Base-by-base conservation (phyloP, 2,888 invertebrate genomes). In the Onchidella celtica region DNA sequence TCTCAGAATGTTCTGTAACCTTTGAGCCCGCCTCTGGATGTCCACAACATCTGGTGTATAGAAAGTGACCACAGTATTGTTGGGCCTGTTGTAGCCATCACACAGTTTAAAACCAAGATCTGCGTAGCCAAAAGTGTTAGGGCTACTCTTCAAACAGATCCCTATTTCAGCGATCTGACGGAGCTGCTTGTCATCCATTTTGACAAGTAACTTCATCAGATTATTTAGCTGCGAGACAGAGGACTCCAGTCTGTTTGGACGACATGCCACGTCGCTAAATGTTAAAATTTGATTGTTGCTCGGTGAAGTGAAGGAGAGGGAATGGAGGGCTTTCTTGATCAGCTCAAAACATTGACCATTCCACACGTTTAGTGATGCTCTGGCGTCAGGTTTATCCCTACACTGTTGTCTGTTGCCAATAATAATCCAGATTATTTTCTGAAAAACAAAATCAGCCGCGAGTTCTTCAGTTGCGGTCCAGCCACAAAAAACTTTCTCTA, bases 51-150 rank as follows among this genome's bases (percentile, higher is more conserved):
- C 76, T 1, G 89, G 87, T 0, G 82, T 79, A 69, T 89, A 88
- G 66, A 85, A 87, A 4, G 83, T 68, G 3, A 90, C 87, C 0
- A 84, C 83, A 1, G 88, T 84, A 0, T 83, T 38, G n/a, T 86
- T 82, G 0, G 89, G 89, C 0, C 85, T 85, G 76, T 89, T 90
- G n/a, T 84, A 84, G 0, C 90, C 90, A 29, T 83, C 79, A 77
- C 90, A 90, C 1, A 89, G 70, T 17, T 83, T 76, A 75, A 89
- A 88, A 0, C 82, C 63, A 0, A 78, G 81, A 21, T 57, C 70
- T 2, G 72, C 72, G 27, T 84, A 69, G n/a, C 80, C 57, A 6
- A 82, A 55, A 0, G 87, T 80, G 36, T 85, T 86, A 14, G 86
- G 82, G 17, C 88, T 85, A 4, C 87, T 86, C 4, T 79, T 81